These are phyloP conservation scores for Coluber constrictor DNA, from an alignment of 2,797 vertebrate species.

Conservation along the genomic window DNA sequence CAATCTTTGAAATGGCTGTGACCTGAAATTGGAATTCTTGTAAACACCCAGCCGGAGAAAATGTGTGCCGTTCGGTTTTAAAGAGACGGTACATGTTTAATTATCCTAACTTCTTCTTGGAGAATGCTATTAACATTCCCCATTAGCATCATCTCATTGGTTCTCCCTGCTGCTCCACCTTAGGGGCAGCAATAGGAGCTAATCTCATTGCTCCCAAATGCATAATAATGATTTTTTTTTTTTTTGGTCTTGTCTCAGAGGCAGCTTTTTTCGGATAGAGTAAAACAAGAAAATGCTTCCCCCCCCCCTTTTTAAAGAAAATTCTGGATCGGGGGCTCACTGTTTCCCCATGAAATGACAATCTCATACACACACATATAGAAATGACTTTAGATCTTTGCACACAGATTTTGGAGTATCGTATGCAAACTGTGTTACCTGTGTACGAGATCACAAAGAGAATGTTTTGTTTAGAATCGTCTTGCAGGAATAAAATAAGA, in stretches of 20 bases:
- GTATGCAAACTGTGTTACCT: constrained; percentile 20
- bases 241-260: constrained; percentile 71
- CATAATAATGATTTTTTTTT: constrained; percentile 80
- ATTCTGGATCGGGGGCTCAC: constrained; percentile 68
- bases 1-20: constrained; percentile 78
- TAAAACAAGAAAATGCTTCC: constrained; percentile 65
- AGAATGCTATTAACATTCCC: constrained; percentile 78
- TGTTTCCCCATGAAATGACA: constrained; percentile 50
- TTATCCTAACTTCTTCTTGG: constrained; percentile 79
- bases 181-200: constrained; percentile 79
- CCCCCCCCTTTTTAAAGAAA: constrained; percentile 41
- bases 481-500: constrained; percentile 58
- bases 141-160: constrained; percentile 81
- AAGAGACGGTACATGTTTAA: constrained; percentile 81
- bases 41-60: constrained; percentile 81
- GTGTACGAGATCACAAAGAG: constrained; percentile 51
- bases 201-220: constrained; percentile 80
- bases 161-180: constrained; percentile 80
- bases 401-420: constrained; percentile 38
- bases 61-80: constrained; percentile 76
- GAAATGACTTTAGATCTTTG: constrained; percentile 54
- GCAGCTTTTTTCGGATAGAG: constrained; percentile 71
- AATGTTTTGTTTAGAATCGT: constrained; percentile 54
- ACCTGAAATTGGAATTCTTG: constrained; percentile 82
- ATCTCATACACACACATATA: neutral